Evolutionary conservation across 2,888 invertebrate species (phyloP).

Genomic region (Lasioglossum malachurum): DNA sequence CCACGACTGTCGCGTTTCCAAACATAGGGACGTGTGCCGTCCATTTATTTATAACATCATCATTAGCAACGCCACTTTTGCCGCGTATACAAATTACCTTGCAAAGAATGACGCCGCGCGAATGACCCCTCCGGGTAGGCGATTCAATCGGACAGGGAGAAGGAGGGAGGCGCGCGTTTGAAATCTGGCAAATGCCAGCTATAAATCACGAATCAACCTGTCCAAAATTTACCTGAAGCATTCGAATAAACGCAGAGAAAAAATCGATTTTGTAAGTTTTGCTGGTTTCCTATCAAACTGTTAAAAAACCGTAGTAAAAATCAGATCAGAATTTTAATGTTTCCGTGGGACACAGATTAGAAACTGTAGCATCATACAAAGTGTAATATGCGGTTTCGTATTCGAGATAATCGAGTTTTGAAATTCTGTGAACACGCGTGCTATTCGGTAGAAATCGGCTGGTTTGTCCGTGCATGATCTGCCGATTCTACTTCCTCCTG

Average conservation of each 20-base stretch:
- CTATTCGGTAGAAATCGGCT: no score
- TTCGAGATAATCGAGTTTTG: no score
- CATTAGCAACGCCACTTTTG: not conserved
- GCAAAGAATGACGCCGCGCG: not conserved
- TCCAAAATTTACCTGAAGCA: not conserved
- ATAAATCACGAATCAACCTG: not conserved
- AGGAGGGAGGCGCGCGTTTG: not conserved
- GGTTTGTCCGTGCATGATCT: no score
- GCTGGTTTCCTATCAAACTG: not conserved
- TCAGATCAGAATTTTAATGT: no score
- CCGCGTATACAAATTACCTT: not conserved
- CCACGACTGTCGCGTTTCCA: constrained; percentile 52
- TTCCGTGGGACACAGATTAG: no score
- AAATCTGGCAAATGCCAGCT: not conserved
- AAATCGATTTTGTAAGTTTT: no score
- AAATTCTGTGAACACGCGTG: no score
- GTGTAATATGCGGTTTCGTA: no score
- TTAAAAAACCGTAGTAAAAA: not conserved
- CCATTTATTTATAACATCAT: constrained; percentile 10
- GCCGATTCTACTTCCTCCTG: no score
- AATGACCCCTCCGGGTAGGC: not conserved
- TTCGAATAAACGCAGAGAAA: not conserved
- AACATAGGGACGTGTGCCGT: not conserved
- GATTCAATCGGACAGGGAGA: not conserved
- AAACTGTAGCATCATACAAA: no score